Percentiles rank a stretch among this genome's conserved stretches.
Conservation (phyloP, 2,797 vertebrate species). For the Allobates femoralis region DNA sequence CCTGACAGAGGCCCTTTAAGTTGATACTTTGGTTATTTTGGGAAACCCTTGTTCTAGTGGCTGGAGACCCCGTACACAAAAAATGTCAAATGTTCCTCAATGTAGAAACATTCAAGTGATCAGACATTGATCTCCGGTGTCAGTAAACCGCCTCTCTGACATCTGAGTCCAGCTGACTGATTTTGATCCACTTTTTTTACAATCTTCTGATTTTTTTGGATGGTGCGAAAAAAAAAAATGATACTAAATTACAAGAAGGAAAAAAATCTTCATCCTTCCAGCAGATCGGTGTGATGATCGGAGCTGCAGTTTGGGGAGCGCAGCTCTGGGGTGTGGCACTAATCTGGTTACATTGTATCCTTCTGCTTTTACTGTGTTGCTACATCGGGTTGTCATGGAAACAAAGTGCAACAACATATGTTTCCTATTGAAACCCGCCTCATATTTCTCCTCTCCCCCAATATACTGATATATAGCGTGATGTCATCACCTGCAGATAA, state of each 20-base stretch:
- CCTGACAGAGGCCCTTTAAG: too few relatives aligned
- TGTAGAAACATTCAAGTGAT: too few relatives aligned
- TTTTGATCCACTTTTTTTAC: too few relatives aligned
- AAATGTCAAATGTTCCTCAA: too few relatives aligned
- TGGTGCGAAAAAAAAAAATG: neutral
- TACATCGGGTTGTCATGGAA: constrained; percentile 15
- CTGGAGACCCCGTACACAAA: too few relatives aligned
- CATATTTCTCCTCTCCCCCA: neutral
- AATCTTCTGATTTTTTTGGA: too few relatives aligned
- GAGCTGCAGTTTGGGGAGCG: neutral
- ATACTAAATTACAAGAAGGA: neutral
- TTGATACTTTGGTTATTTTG: too few relatives aligned
- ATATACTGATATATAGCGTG: neutral
- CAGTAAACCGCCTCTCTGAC: too few relatives aligned
- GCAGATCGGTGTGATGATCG: neutral
- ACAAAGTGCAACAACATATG: constrained; percentile 1
- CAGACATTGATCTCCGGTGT: too few relatives aligned
- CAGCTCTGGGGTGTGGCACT: neutral
- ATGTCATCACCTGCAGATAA: constrained; percentile 2
- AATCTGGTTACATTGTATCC: neutral
- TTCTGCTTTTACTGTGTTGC: constrained; percentile 8
- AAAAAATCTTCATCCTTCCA: neutral
- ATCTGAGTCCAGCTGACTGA: too few relatives aligned
- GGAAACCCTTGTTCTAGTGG: too few relatives aligned
- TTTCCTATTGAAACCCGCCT: neutral